phyloP scores from a whole-genome alignment of 2,797 vertebrate genomes.

The Alcedo atthis region DNA sequence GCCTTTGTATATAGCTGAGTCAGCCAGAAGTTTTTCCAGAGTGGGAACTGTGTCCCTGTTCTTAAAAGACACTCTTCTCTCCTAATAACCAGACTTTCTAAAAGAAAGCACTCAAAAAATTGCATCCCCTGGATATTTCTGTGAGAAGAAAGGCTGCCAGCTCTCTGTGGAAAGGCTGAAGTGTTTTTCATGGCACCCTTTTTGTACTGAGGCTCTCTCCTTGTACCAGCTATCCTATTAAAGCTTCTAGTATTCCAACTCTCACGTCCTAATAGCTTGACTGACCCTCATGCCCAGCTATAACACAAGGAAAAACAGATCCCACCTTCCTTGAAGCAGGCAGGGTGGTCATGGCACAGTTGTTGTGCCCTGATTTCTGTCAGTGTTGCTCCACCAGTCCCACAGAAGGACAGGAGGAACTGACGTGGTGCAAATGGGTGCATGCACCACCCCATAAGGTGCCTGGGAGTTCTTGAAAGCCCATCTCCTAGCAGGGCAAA shows the following conservation, averaged over 20 bases:
- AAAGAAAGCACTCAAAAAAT: constrained; percentile 16
- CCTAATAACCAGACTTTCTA: neutral
- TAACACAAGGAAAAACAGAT: neutral
- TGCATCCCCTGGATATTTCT: neutral
- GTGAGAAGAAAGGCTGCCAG: neutral
- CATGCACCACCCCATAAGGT: neutral
- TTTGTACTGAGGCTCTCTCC: neutral
- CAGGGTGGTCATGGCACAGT: neutral
- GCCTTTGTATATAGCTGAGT: neutral
- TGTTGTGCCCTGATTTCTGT: neutral
- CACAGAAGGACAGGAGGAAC: neutral
- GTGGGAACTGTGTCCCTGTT: neutral
- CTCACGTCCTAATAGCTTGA: neutral
- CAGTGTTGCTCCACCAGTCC: neutral
- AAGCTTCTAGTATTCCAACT: neutral
- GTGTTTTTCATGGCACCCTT: neutral
- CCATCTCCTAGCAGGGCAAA: neutral
- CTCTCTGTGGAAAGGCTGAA: neutral
- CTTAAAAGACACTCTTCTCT: neutral
- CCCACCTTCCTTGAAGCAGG: neutral
- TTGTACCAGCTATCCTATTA: neutral
- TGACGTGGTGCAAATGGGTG: neutral
- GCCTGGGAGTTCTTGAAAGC: neutral
- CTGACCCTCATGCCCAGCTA: neutral
- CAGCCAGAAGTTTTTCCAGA: constrained; percentile 21